A percentile compares a stretch with the other conserved stretches of the same genome.
Evolutionary conservation across 1,140 invertebrate species (phyloP).

Genomic region (Diachasma alloeum): DNA sequence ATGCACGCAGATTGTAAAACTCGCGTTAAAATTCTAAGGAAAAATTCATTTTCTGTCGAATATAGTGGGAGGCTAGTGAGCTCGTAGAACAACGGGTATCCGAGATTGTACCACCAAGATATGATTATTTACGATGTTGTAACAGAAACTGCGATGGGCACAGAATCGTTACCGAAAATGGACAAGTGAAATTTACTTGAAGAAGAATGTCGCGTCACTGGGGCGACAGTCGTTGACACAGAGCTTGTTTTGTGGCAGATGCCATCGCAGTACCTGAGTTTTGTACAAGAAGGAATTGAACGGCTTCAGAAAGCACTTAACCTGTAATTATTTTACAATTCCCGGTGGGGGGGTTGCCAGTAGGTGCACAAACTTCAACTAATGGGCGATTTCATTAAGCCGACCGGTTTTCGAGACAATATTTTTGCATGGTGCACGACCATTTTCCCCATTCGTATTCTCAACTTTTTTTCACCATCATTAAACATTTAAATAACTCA

Average conservation of each 20-base stretch:
- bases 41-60: too few relatives aligned
- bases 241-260: neutral
- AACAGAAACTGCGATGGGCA: neutral
- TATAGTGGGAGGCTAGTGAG: neutral
- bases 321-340: neutral
- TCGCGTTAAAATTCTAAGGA: too few relatives aligned
- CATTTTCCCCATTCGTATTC: neutral
- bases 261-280: neutral
- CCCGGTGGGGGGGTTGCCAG: neutral
- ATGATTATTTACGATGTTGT: neutral
- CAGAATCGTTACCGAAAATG: neutral
- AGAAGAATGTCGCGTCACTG: neutral
- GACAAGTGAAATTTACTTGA: neutral
- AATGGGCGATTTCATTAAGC: neutral
- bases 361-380: neutral
- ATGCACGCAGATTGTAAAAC: too few relatives aligned
- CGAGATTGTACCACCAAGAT: neutral
- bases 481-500: neutral
- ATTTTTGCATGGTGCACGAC: neutral
- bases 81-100: neutral
- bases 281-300: neutral
- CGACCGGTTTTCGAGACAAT: neutral
- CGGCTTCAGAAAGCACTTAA: neutral
- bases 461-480: neutral
- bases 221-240: neutral